Conservation (phyloP, 1,140 invertebrate genomes). For the Agrypnia vestita region DNA sequence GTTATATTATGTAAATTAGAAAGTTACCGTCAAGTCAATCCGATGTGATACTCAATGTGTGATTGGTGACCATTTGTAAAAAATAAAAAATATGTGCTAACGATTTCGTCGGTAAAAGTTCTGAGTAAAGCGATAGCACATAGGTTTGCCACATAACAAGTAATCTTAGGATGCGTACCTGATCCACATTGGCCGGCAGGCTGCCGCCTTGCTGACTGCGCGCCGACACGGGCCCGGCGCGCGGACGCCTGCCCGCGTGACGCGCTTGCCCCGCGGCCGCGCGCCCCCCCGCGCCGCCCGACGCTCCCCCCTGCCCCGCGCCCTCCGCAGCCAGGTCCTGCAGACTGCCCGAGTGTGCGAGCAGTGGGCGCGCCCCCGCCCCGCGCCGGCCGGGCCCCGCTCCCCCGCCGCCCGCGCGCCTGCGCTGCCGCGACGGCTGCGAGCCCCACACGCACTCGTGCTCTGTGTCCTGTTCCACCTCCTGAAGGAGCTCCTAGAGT, state of each 20-base stretch:
- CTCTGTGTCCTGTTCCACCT: slow-evolving; percentile 66
- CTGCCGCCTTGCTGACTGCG: slow-evolving; percentile 69
- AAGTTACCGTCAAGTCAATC: too few species aligned
- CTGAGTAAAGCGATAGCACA: too few species aligned
- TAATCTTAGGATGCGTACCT: too few species aligned
- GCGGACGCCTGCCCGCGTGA: slow-evolving; percentile 59
- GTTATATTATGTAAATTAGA: too few species aligned
- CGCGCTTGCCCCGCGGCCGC: slow-evolving; percentile 63
- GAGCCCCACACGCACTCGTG: slow-evolving; percentile 64
- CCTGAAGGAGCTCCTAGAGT: slow-evolving; percentile 67
- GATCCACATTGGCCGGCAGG: slow-evolving; percentile 71
- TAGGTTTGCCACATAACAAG: too few species aligned
- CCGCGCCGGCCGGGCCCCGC: slow-evolving; percentile 58
- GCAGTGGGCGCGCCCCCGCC: slow-evolving; percentile 61
- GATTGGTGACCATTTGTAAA: too few species aligned
- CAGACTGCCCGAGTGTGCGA: slow-evolving; percentile 67
- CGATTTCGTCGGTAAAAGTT: too few species aligned
- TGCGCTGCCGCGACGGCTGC: slow-evolving; percentile 48
- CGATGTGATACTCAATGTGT: too few species aligned
- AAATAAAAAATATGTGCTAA: too few species aligned
- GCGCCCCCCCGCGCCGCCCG: slow-evolving; percentile 63
- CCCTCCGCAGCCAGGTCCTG: slow-evolving; percentile 59
- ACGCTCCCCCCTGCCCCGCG: slow-evolving; percentile 54
- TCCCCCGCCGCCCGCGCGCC: slow-evolving; percentile 54
- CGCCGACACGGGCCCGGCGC: slow-evolving; percentile 66